Conservation (phyloP, 2,888 invertebrate genomes). For the Yponomeuta sedellus region DNA sequence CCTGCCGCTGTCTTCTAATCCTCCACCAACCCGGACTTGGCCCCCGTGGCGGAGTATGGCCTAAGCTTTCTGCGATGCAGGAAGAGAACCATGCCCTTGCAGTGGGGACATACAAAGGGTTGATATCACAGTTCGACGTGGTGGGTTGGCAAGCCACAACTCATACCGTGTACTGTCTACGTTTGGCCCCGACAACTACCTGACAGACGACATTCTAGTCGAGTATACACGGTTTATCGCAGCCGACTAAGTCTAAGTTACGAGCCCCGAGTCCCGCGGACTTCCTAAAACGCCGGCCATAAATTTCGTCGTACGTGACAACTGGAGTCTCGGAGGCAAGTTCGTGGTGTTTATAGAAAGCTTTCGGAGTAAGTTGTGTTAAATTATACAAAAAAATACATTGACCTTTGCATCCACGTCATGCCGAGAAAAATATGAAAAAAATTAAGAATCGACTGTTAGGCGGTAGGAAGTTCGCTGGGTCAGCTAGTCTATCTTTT, state of each 20-base stretch:
- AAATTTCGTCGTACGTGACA: conserved; percentile 8
- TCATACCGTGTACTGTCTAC: not conserved
- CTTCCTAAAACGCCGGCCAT: conserved; percentile 6
- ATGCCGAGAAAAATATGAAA: too few relatives aligned
- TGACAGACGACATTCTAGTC: not conserved
- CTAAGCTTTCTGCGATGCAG: too few relatives aligned
- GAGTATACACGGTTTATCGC: conserved; percentile 1
- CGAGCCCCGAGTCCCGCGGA: not conserved
- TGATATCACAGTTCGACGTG: too few relatives aligned
- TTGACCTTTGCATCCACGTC: too few relatives aligned
- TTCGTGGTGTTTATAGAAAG: not conserved
- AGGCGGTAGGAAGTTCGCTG: too few relatives aligned
- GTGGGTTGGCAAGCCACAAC: not conserved
- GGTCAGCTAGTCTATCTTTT: too few relatives aligned
- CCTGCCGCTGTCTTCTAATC: too few relatives aligned
- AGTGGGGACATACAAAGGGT: too few relatives aligned
- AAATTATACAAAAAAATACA: not conserved
- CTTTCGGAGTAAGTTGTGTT: not conserved
- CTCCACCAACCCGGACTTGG: too few relatives aligned
- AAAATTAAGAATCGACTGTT: too few relatives aligned
- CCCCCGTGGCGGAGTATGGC: too few relatives aligned
- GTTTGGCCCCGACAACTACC: not conserved
- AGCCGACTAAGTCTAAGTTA: conserved; percentile 9
- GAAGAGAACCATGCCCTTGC: too few relatives aligned
- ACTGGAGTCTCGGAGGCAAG: not conserved